Base-by-base conservation (phyloP, 2,888 invertebrate genomes). In the Cephus pulcher region DNA sequence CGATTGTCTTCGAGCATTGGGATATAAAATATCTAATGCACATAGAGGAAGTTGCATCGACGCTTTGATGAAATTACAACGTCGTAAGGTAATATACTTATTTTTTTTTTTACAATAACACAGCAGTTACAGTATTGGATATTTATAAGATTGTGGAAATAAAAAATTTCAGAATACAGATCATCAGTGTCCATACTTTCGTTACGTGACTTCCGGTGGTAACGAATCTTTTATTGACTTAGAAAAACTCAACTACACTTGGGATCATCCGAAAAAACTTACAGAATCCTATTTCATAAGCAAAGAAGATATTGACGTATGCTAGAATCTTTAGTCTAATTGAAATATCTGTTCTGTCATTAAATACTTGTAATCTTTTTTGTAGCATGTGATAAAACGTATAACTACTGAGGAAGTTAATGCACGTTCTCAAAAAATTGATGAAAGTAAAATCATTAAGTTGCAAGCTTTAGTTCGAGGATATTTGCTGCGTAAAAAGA, bases 381-480 rank as follows among this genome's bases (percentile, higher is more conserved):
- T 88, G n/a, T 93, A 92, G 83, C 91, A 92, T 85, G 92, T 93
- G 12, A 93, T 93, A 80, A 92, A 92, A 88, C 23, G 23, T 23
- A 90, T 92, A 78, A 92, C 92, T 83, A 88, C 91, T 1, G 92
- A 92, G 85, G 91, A 92, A 83, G 92, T 91, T 75, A 92, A 92
- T 12, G 70, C 75, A 35, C 76, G 76, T 40, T 80, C 74, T 84
- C 92, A 92, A 81, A 35, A 88, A 83, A 86, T 89, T 81, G 88
- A 93, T 34, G 93, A 93, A 82, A 90, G 91, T 69, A 88, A 92
- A 4, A 92, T 95, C 34, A 89, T 93, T 6, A 92, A 91, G 83
- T 90, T 95, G 69, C 95, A 96, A 91, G 94, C 95, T 1, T 90
- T 91, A 74, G 92, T 93, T 76, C 92, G 94, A 83, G 95, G 95